Evolutionary conservation across 2,888 invertebrate genomes (phyloP).

Genomic region (Sturmia bella): DNA sequence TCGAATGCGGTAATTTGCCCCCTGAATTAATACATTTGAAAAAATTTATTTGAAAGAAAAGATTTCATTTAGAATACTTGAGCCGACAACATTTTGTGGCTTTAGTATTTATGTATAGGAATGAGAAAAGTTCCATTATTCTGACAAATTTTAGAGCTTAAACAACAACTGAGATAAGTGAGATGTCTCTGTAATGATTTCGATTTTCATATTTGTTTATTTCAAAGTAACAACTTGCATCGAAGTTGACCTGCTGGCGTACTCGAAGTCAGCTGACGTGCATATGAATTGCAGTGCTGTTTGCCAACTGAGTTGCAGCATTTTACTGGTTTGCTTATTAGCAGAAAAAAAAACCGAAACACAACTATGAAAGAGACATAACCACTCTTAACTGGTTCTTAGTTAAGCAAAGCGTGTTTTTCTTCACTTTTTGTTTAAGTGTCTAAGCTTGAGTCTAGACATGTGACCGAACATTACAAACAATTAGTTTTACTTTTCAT

Average conservation of each 20-base stretch:
- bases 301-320: not conserved
- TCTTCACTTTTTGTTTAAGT: slow-evolving; percentile 3
- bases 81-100: no score
- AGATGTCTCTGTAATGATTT: no score
- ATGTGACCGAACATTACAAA: slow-evolving; percentile 21
- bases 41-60: no score
- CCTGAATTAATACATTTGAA: no score
- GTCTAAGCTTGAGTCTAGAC: slow-evolving; percentile 57
- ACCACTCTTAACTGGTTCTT: slow-evolving; percentile 48
- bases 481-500: slow-evolving; percentile 33
- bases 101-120: no score
- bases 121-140: no score
- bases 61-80: no score
- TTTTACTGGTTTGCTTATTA: not conserved
- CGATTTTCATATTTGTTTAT: not conserved
- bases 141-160: not conserved
- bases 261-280: slow-evolving; percentile 19
- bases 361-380: not conserved
- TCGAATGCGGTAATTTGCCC: no score
- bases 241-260: slow-evolving; percentile 35
- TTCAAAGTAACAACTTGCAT: slow-evolving; percentile 14
- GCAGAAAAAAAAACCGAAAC: no score
- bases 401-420: not conserved
- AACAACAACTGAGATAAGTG: no score
- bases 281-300: slow-evolving; percentile 9